Evolutionary conservation across 2,113 vertebrate genomes (phyloP).

Genomic region (Calyptomena viridis): DNA sequence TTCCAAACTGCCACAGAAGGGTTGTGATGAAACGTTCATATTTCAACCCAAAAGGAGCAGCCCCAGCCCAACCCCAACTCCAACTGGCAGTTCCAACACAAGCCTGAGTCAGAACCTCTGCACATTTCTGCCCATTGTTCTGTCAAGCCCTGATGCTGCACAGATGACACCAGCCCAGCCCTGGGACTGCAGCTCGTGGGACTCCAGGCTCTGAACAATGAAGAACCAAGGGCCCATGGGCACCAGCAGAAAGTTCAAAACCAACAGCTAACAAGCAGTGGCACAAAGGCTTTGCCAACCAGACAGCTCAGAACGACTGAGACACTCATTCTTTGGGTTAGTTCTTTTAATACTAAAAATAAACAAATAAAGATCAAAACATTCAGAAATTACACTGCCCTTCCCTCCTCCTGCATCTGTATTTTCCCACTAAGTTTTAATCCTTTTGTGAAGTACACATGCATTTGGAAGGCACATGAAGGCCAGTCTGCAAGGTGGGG

Average conservation of each 20-base stretch:
- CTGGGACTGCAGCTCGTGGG: background rate
- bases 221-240: background rate
- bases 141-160: constrained; percentile 1
- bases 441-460: background rate
- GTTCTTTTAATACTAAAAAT: background rate
- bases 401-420: background rate
- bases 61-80: background rate
- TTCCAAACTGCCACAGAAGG: background rate
- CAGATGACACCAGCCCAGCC: background rate
- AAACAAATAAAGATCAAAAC: background rate
- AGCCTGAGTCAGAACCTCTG: background rate
- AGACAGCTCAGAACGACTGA: background rate
- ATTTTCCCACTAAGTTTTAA: background rate
- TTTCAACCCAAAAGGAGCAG: background rate
- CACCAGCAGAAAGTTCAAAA: background rate
- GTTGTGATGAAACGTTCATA: background rate
- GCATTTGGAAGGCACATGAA: background rate
- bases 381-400: background rate
- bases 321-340: background rate
- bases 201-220: background rate
- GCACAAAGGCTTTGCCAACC: constrained; percentile 8
- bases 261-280: background rate
- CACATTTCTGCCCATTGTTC: background rate
- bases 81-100: background rate
- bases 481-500: background rate